These are phyloP conservation scores for Scaptodrosophila lebanonensis DNA, from an alignment of 1,140 invertebrate species.

Conservation along the genomic window DNA sequence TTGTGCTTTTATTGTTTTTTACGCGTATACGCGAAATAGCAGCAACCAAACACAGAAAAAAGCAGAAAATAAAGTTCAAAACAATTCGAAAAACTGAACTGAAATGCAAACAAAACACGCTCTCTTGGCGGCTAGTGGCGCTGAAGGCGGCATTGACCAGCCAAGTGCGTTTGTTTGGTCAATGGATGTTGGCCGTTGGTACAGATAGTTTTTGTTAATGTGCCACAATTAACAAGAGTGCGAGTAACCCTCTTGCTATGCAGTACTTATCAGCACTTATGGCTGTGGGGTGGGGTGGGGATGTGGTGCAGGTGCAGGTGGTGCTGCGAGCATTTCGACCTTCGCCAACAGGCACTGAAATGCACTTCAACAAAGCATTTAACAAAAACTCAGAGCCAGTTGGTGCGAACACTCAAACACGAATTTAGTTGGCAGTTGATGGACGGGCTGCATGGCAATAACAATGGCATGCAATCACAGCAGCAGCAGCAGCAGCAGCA, in stretches of 20 bases:
- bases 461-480: slow-evolving; percentile 63
- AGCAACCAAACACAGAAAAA: slow-evolving; percentile 21
- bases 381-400: slow-evolving; percentile 30
- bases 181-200: slow-evolving; percentile 19
- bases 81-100: background rate
- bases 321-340: slow-evolving; percentile 38
- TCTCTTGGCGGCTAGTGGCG: too few relatives aligned
- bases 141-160: slow-evolving; percentile 50
- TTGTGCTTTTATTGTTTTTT: slow-evolving; percentile 15
- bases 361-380: slow-evolving; percentile 49
- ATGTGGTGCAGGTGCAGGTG: background rate
- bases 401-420: slow-evolving; percentile 50
- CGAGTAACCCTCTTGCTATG: background rate
- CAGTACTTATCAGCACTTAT: slow-evolving; percentile 18
- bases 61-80: slow-evolving; percentile 22
- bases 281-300: slow-evolving; percentile 31
- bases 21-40: slow-evolving; percentile 15
- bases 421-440: slow-evolving; percentile 67
- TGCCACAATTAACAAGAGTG: slow-evolving; percentile 31
- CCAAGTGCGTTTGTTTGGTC: slow-evolving; percentile 37
- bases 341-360: slow-evolving; percentile 39
- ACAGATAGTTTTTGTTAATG: slow-evolving; percentile 31
- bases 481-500: slow-evolving; percentile 21
- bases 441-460: too few relatives aligned
- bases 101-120: slow-evolving; percentile 21